Percentiles rank a stretch among this genome's conserved stretches.
Conservation (phyloP, 2,797 vertebrate species). For the Eleutherodactylus coqui region DNA sequence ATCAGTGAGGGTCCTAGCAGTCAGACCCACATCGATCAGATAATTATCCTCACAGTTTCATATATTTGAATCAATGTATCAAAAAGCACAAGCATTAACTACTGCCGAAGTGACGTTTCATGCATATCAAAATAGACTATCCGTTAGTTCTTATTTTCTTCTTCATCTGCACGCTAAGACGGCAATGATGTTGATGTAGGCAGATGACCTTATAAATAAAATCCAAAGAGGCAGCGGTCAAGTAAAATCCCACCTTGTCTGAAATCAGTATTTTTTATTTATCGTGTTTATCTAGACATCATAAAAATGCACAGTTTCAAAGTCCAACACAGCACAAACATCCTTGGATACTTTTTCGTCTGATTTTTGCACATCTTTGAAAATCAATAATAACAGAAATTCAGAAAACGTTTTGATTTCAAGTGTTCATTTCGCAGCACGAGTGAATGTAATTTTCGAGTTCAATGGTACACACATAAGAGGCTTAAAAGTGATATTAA, state of each 20-base stretch:
- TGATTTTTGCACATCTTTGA: constrained; percentile 33
- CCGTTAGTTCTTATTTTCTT: neutral
- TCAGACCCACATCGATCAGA: no score
- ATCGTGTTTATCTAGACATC: neutral
- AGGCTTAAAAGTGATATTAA: constrained; percentile 57
- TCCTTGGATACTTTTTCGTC: constrained; percentile 20
- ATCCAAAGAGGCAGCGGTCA: neutral
- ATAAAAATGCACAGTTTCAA: constrained; percentile 17
- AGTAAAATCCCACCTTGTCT: neutral
- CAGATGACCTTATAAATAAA: neutral
- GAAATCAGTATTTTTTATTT: constrained; percentile 1
- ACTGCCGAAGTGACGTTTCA: no score
- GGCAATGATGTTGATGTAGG: no score
- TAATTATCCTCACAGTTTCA: no score
- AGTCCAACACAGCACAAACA: neutral
- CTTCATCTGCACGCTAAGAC: neutral
- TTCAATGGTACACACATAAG: constrained; percentile 56
- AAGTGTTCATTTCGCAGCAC: constrained; percentile 47
- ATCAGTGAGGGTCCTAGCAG: no score
- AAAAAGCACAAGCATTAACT: no score
- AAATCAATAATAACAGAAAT: constrained; percentile 49
- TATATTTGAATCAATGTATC: no score
- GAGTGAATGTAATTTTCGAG: constrained; percentile 58
- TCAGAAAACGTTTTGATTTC: constrained; percentile 51
- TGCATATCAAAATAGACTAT: neutral